Base-by-base conservation (phyloP, 2,888 invertebrate species). In the Abscondita cerata region DNA sequence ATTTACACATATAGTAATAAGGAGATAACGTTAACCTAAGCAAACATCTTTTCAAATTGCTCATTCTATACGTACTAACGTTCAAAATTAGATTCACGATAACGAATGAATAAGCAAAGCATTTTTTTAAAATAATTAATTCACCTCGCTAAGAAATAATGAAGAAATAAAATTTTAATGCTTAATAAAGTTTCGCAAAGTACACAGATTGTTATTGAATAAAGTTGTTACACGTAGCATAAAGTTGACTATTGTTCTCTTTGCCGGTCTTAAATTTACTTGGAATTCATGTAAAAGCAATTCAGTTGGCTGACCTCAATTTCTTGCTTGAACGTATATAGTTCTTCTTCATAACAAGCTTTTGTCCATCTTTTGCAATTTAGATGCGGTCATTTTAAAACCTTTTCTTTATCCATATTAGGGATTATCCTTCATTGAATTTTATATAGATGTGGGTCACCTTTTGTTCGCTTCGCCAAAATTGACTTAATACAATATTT, bases 301-400 rank as follows among this genome's bases (percentile, higher is more conserved):
- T 44, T 44, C 18, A 44, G 18, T 18, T 11, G 18, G 44, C 11
- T 16, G 44, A 44, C 44, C 44, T 44, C 44, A 44, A 44, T 44
- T 44, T 44, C 44, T 44, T 44, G 36, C 36, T n/a, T 36, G 36
- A 36, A 36, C 11, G 36, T 36, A 12, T n/a, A n/a, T 36, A 36
- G 36, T 36, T 44, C 44, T 44, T 44, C 44, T 44, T 44, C 44
- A 44, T 44, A 44, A 18, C 44, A 44, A 44, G 18, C 44, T 44
- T 44, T 44, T 19, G 44, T 16, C 44, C 44, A 44, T 44, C 44
- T 44, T 40, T 18, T 44, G 44, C 44, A 44, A 44, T 44, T 44
- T 44, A 44, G 44, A 44, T 44, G 44, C 44, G 44, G 44, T 19
- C 40, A 40, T 44, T 19, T 44, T 19, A 44, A 44, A 19, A 16